phyloP scores from a whole-genome alignment of 2,113 vertebrate species.

The Myocastor coypus region DNA sequence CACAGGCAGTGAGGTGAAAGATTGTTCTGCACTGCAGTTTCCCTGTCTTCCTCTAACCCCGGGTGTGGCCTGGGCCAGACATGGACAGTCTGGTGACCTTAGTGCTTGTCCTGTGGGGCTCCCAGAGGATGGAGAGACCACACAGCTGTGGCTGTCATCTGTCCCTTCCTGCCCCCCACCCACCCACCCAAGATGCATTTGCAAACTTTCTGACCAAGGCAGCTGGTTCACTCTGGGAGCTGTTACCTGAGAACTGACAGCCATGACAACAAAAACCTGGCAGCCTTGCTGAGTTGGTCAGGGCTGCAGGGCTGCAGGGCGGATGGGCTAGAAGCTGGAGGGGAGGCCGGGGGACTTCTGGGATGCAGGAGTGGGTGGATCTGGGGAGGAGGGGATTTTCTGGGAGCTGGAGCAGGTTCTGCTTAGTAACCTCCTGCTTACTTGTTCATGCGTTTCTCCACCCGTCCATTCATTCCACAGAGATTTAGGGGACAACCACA shows the following conservation, averaged over 20 bases:
- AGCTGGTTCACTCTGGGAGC: conserved; percentile 43
- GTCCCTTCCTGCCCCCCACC: background rate
- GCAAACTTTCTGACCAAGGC: conserved; percentile 33
- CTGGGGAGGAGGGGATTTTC: background rate
- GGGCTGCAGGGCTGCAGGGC: too few relatives aligned
- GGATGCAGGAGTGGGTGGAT: background rate
- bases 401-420: background rate
- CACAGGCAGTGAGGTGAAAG: background rate
- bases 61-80: background rate
- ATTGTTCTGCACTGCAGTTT: conserved; percentile 16
- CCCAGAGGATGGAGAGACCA: background rate
- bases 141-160: background rate
- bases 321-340: background rate
- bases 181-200: background rate
- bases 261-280: background rate
- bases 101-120: background rate
- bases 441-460: background rate
- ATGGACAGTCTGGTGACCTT: background rate
- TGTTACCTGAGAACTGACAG: conserved; percentile 54
- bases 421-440: background rate
- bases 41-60: background rate
- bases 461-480: background rate
- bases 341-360: background rate
- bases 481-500: background rate
- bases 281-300: background rate